Base-by-base conservation (phyloP, 92 coral and sea anemone genomes). In the Palythoa grandis region DNA sequence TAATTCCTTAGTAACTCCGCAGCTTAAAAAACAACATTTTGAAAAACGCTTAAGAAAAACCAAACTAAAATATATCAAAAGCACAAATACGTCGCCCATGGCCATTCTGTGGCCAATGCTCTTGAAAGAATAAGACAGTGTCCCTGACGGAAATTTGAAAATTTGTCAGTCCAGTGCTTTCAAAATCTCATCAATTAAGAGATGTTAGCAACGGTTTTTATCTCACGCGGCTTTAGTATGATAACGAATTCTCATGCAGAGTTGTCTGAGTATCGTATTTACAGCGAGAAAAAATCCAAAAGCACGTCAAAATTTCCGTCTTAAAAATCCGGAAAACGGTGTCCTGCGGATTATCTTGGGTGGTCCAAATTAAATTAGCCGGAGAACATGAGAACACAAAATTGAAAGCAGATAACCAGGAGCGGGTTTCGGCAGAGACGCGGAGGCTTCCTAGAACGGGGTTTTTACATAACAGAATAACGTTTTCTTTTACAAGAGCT, bases 331-430 rank as follows among this genome's bases (percentile, higher is more conserved):
- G 82, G 79, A 22, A 74, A 75, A 76, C 22, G 38, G 25, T 23
- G 4, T 17, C 17, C 53, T 22, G 23, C 53, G 6, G 20, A 13
- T 14, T 53, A 24, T 15, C 61, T 35, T 76, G 48, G 82, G 82
- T 76, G 82, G 82, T 76, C 82, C 50, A 63, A 24, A 43, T 43
- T 43, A 3, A 48, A 76, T 24, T 76, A 24, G 82, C 66, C 66
- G 67, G 58, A 52, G 39, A 76, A 54, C 23, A 47, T 13, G n/a
- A 22, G 35, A 29, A 29, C 35, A 29, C 35, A 29, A 29, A 29
- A 23, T 76, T 53, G 65, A 52, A 23, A 76, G 23, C 17, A 52
- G 65, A 76, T 11, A 76, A 24, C 82, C 67, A 53, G 20, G 48
- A 76, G 0, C 63, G 40, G 15, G 4, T 22, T 22, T 53, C 22